Percentiles rank a stretch among this genome's conserved stretches.
These are phyloP conservation scores for Halocynthia aurantium DNA, from an alignment of 23 tunicate species.

Conservation along the genomic window DNA sequence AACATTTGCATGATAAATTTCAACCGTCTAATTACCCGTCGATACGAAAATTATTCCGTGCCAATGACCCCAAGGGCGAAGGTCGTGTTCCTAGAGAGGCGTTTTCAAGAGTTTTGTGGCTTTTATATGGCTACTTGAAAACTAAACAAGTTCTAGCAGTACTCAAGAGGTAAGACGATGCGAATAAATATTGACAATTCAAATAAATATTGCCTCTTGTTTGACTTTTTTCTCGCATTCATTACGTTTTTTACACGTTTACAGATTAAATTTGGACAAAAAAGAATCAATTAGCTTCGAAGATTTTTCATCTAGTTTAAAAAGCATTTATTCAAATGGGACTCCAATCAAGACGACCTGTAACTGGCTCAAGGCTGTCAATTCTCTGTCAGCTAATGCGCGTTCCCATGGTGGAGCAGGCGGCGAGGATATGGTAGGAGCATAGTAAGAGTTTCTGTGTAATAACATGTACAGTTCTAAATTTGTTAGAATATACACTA, in stretches of 20 bases:
- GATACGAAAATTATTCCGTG: conserved; percentile 59
- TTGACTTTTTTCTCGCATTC: background rate
- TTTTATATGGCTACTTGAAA: conserved; percentile 64
- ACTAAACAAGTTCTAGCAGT: conserved; percentile 61
- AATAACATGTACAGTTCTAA: no score
- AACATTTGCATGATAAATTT: conserved; percentile 60
- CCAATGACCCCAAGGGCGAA: conserved; percentile 81
- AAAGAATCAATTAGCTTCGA: conserved; percentile 46
- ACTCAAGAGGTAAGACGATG: conserved; percentile 40
- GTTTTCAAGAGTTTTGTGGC: conserved; percentile 76
- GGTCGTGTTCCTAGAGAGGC: conserved; percentile 87
- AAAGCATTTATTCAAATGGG: conserved; percentile 34
- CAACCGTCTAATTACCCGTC: conserved; percentile 39
- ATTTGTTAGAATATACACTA: no score
- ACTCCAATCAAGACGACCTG: conserved; percentile 20
- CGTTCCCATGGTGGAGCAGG: no score
- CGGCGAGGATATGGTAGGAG: no score
- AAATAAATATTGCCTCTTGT: background rate
- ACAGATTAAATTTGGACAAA: conserved; percentile 55
- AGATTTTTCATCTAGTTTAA: conserved; percentile 35
- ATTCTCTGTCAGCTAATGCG: conserved; percentile 13
- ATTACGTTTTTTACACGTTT: background rate
- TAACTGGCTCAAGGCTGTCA: conserved; percentile 25
- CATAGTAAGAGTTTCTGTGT: no score
- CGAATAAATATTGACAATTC: background rate